Base-by-base conservation (phyloP, 2,797 vertebrate species). In the Zenarchopterus dispar region DNA sequence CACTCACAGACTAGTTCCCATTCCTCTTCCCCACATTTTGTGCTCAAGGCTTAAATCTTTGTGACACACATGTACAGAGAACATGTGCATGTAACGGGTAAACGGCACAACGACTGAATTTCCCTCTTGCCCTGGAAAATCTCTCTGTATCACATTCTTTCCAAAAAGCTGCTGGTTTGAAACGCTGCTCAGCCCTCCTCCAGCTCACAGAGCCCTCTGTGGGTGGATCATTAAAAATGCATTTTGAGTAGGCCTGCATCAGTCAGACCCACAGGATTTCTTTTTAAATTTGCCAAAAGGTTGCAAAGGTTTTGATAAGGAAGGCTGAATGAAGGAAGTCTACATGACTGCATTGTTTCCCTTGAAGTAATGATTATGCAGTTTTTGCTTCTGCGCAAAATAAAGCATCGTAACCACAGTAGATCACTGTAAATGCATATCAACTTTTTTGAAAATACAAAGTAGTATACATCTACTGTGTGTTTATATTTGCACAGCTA, bases 141-240 rank as follows among this genome's bases (percentile, higher is more conserved):
- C 51, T 53, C 18, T 61, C 51, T 44, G 11, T 26, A 51, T 56
- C 23, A 62, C 10, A 23, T 75, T 16, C 52, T 49, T 77, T 24
- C 48, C 42, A 63, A 61, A 24, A 56, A 70, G 64, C 24, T 67
- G 46, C 46, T 53, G 54, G 4, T 70, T 59, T 64, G 46, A 61
- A 76, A 64, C 28, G 48, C 28, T 64, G 55, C 67, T 78, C 72
- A 68, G 62, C 73, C 75, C 62, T 73, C 50, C 21, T 56, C 28
- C 23, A 59, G 33, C 57, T 41, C 28, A 41, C 56, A 31, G 43
- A 60, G 53, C 52, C 54, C 39, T 65, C 31, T 48, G 52, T 73
- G 48, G 67, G 69, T 28, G 54, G 72, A 62, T 71, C 51, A 72
- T 77, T 77, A 66, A 44, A 63, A 67, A 77, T 69, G 31, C 56